Conservation (phyloP, 2,888 invertebrate species). For the Sialis lutaria region DNA sequence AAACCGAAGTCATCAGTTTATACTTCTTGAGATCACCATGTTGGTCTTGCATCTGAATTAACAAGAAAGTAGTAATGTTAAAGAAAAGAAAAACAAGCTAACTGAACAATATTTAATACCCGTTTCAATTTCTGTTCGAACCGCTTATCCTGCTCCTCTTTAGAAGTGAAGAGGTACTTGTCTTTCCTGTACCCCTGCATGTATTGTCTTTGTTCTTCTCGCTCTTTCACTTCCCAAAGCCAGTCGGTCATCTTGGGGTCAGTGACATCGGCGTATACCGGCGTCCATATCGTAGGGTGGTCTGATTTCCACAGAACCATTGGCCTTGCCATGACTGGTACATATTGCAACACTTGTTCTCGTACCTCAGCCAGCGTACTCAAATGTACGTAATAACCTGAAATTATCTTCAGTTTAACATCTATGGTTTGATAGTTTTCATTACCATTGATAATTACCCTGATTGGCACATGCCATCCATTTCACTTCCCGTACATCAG, state of each 20-base stretch:
- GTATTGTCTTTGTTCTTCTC: conserved; percentile 60
- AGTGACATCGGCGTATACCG: conserved; percentile 85
- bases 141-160: conserved; percentile 43
- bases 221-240: conserved; percentile 72
- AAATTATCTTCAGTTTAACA: conserved; percentile 1
- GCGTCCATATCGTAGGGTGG: conserved; percentile 87
- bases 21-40: conserved; percentile 47
- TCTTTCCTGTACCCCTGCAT: conserved; percentile 48
- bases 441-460: conserved; percentile 25
- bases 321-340: conserved; percentile 92
- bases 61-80: conserved; percentile 5
- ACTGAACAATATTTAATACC: conserved; percentile 15
- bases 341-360: conserved; percentile 91
- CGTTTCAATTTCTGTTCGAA: conserved; percentile 31
- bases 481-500: conserved; percentile 82
- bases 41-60: conserved; percentile 37
- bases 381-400: conserved; percentile 88
- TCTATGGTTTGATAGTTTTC: neutral
- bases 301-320: conserved; percentile 70
- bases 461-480: conserved; percentile 99
- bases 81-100: neutral
- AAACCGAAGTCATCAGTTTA: conserved; percentile 80
- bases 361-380: conserved; percentile 94
- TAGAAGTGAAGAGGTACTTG: conserved; percentile 38
- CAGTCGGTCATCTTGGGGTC: conserved; percentile 84